Evolutionary conservation across 2,113 vertebrate genomes (phyloP).

Genomic region (Ctenodactylus gundi): DNA sequence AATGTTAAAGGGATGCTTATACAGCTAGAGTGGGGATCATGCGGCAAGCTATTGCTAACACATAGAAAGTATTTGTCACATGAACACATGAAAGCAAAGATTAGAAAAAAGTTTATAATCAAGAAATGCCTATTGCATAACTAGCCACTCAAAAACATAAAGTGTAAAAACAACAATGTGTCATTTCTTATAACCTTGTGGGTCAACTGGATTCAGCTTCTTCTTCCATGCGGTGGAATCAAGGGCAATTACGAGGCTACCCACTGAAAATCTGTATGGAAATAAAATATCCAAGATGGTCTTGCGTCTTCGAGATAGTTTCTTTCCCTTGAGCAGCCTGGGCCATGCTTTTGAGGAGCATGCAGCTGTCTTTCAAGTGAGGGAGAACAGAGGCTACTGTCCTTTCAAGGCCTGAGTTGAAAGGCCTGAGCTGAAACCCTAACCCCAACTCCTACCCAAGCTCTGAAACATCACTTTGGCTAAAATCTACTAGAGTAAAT

Average conservation of each 20-base stretch:
- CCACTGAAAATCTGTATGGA: not conserved
- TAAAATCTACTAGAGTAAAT: not conserved
- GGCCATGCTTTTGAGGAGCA: not conserved
- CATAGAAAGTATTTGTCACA: not conserved
- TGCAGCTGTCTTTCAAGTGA: not conserved
- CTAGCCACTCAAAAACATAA: not conserved
- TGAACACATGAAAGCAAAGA: not conserved
- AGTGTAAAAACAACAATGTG: not conserved
- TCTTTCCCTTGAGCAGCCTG: not conserved
- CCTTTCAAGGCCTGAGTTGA: not conserved
- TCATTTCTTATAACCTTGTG: not conserved
- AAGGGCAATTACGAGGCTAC: not conserved
- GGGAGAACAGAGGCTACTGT: not conserved
- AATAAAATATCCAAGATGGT: not conserved
- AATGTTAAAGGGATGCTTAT: not conserved
- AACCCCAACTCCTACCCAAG: no score
- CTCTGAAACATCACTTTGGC: not conserved
- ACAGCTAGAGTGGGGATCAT: no score
- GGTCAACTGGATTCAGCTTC: not conserved
- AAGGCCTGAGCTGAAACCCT: no score
- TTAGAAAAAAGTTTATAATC: not conserved
- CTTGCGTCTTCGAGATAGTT: not conserved
- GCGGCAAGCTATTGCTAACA: not conserved
- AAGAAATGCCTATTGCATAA: not conserved
- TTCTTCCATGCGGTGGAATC: rapidly evolving